phyloP scores from a whole-genome alignment of 2,113 vertebrate genomes.

The Calypte anna region DNA sequence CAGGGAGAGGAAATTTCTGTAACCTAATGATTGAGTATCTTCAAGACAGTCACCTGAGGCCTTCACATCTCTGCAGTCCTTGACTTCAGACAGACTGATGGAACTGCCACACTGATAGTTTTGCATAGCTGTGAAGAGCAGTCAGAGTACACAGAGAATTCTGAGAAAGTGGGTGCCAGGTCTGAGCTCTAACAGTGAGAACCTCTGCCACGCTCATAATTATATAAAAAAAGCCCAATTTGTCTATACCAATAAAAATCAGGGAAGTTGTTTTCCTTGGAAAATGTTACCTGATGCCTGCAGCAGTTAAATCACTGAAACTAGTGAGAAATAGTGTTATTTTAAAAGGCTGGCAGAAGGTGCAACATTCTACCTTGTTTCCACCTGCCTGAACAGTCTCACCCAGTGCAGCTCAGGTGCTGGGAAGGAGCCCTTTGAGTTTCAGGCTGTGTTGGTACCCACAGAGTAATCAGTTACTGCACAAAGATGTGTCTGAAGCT shows the following conservation, averaged over 20 bases:
- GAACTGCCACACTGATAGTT: not conserved
- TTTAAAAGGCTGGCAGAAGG: not conserved
- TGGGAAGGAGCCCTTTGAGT: not conserved
- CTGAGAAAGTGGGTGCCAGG: not conserved
- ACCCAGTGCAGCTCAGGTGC: not conserved
- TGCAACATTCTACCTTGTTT: not conserved
- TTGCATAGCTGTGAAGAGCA: not conserved
- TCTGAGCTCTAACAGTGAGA: not conserved
- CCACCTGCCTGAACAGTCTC: not conserved
- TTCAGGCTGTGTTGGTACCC: not conserved
- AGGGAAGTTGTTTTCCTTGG: not conserved
- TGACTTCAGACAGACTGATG: not conserved
- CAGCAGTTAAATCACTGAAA: not conserved
- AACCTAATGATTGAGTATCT: not conserved
- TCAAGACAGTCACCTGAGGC: not conserved
- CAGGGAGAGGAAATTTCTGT: not conserved
- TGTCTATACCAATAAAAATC: not conserved
- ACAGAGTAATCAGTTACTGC: not conserved
- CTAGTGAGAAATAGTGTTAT: not conserved
- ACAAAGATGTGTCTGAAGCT: not conserved
- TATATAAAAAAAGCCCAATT: not conserved
- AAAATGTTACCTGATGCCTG: not conserved
- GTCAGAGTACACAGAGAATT: not conserved
- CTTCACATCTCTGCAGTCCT: not conserved
- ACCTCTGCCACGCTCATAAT: not conserved